phyloP scores from a whole-genome alignment of 2,888 invertebrate genomes.

The Iselma pallidipennis region DNA sequence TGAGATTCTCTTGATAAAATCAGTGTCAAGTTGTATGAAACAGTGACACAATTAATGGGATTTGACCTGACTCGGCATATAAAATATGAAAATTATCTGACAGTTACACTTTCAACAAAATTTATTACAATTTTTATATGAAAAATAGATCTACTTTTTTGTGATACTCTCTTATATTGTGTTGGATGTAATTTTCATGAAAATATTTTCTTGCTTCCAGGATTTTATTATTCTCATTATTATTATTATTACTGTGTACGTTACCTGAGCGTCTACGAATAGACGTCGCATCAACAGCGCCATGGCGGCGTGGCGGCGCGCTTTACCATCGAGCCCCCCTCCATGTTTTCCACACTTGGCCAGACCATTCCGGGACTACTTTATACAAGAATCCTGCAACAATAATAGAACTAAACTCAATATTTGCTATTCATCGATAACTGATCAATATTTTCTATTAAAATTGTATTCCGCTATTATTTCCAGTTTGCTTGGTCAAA shows the following conservation, averaged over 20 bases:
- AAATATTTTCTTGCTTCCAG: background rate
- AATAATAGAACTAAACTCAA: slow-evolving; percentile 4
- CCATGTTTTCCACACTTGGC: slow-evolving; percentile 25
- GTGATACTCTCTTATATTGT: too few species aligned
- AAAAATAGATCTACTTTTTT: background rate
- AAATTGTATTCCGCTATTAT: slow-evolving; percentile 19
- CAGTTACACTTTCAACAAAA: background rate
- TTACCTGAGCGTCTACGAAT: slow-evolving; percentile 84
- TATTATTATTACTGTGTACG: background rate
- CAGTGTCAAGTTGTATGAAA: background rate
- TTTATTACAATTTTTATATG: background rate
- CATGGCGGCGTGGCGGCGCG: slow-evolving; percentile 73
- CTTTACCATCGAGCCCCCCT: slow-evolving; percentile 53
- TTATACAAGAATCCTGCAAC: slow-evolving; percentile 28
- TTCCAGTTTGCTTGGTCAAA: slow-evolving; percentile 18
- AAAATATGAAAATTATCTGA: background rate
- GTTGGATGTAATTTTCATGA: background rate
- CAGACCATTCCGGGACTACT: slow-evolving; percentile 12
- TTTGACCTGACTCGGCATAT: background rate
- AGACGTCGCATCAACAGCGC: slow-evolving; percentile 86
- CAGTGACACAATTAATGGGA: background rate
- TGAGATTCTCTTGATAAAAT: background rate
- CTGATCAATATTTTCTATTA: slow-evolving; percentile 18
- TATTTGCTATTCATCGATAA: slow-evolving; percentile 3
- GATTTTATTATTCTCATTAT: background rate